Base-by-base conservation (phyloP, 2,113 vertebrate species). In the Zootoca vivipara region DNA sequence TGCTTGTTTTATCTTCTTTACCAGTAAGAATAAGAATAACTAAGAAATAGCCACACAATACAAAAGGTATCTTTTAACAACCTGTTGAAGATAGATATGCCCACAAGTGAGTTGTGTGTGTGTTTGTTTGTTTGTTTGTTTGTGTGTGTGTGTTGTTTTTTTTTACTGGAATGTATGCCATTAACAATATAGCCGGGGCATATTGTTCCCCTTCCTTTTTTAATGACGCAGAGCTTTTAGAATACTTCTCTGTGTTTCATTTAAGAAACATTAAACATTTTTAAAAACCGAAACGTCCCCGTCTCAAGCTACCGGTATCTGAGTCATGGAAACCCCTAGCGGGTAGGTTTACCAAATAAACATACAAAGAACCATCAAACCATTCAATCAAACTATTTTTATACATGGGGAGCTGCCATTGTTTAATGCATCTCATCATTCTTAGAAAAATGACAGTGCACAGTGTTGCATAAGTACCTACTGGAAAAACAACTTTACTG, bases 181-280 rank as follows among this genome's bases (percentile, higher is more conserved):
- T 65, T 75, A 81, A 79, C 56, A 70, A 92, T 81, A 5, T 9
- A 89, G 88, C 82, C 28, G 85, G 56, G 33, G n/a, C 4, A 40
- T 52, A 52, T 52, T 52, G 46, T 52, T n/a, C 12, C 2, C 35
- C 3, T 30, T 38, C 16, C 35, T 38, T 91, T 87, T 16, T 26
- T 40, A 40, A 82, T 56, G 1, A 69, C 74, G 81, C 30, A 30
- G 5, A 40, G 73, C 88, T 8, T 24, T 40, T 40, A 81, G 58
- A 3, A 73, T 73, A 82, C 26, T 30, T 18, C 85, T 6, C 74
- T 91, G 42, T 58, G 28, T 12, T 82, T 58, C 62, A 78, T 8
- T 87, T 86, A 90, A 91, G 69, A 62, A 1, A 38, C 24, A 20
- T 64, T 46, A 82, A 87, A 5, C 0, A 3, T n/a, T 69, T 83